These are phyloP conservation scores for Dryobota labecula DNA, from an alignment of 2,888 invertebrate species.

Conservation along the genomic window DNA sequence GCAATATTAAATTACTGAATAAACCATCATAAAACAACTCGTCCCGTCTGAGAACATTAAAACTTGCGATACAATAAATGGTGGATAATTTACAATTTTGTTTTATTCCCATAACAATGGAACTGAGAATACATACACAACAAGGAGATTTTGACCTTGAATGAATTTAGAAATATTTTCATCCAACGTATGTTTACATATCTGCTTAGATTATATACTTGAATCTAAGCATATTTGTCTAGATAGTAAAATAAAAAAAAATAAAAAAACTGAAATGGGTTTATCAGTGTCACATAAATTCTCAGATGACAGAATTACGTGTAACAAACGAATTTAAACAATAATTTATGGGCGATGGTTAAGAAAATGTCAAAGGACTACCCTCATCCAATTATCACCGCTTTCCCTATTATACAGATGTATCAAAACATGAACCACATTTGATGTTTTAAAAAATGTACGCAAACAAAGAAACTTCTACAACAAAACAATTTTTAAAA, in stretches of 20 bases:
- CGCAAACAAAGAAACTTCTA: conserved; percentile 13
- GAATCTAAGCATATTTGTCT: too few relatives aligned
- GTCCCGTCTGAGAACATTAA: conserved; percentile 16
- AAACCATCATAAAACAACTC: conserved; percentile 24
- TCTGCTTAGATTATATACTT: too few relatives aligned
- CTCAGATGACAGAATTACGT: neutral
- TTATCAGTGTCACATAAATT: neutral
- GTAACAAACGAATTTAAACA: neutral
- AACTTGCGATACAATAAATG: conserved; percentile 32
- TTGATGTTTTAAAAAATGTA: conserved; percentile 3
- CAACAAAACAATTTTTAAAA: conserved; percentile 39
- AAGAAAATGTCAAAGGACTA: conserved; percentile 4
- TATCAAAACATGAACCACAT: conserved; percentile 6
- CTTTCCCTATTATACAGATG: neutral
- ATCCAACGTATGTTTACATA: neutral
- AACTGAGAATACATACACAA: neutral
- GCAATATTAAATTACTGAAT: conserved; percentile 9
- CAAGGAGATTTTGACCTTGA: too few relatives aligned
- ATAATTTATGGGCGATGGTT: neutral
- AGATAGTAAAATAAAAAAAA: neutral
- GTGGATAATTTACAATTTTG: conserved; percentile 11
- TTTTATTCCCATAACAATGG: neutral
- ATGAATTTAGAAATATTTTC: neutral
- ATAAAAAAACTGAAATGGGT: neutral
- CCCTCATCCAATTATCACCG: conserved; percentile 7